phyloP scores from a whole-genome alignment of 2,888 invertebrate species.

The Callimorpha dominula region DNA sequence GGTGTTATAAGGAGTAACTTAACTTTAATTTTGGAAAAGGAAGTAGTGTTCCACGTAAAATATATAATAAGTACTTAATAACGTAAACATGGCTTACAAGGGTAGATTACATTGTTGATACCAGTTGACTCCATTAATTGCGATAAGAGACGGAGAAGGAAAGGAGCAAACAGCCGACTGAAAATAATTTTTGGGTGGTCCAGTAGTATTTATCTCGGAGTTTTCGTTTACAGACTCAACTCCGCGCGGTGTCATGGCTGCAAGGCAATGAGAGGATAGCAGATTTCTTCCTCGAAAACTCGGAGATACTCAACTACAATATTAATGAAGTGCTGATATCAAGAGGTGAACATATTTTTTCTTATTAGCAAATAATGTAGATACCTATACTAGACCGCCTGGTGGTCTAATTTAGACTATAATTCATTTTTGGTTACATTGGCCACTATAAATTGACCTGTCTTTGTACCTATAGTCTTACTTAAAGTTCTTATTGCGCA shows the following conservation, averaged over 20 bases:
- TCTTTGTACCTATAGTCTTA: no score
- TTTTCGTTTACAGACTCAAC: constrained; percentile 68
- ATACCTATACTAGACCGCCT: background rate
- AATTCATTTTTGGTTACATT: no score
- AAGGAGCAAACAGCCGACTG: no score
- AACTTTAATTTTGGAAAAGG: no score
- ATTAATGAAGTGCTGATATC: constrained; percentile 76
- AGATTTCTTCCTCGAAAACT: constrained; percentile 78
- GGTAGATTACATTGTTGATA: background rate
- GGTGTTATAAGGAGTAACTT: no score
- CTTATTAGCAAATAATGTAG: background rate
- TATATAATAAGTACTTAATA: background rate
- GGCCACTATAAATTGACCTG: no score
- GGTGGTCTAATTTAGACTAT: background rate
- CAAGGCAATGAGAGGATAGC: constrained; percentile 80
- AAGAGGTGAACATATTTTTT: constrained; percentile 61
- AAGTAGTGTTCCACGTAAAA: no score
- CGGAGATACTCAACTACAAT: constrained; percentile 76
- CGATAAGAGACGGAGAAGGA: no score
- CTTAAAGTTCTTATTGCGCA: no score
- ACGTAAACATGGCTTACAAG: background rate
- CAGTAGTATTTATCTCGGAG: background rate
- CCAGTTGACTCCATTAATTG: background rate
- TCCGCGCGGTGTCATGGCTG: constrained; percentile 78
- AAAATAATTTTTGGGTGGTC: background rate